These are phyloP conservation scores for Drosophila sordidula DNA, from an alignment of 2,888 invertebrate genomes.

Conservation along the genomic window DNA sequence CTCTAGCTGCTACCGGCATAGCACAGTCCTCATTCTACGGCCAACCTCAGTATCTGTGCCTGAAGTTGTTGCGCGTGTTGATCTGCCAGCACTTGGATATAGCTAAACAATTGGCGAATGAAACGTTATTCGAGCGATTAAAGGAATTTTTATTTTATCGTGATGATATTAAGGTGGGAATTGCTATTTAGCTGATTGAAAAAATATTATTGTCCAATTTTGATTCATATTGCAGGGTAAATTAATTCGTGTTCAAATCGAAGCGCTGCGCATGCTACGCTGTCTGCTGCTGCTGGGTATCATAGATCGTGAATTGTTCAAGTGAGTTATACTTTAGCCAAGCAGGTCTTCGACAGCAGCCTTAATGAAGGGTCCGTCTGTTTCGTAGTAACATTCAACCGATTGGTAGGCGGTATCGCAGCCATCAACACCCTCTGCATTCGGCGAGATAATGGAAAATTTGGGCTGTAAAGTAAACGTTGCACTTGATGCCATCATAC, in stretches of 20 bases:
- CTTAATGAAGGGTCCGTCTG: constrained; percentile 66
- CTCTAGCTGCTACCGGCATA: constrained; percentile 44
- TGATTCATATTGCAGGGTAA: constrained; percentile 68
- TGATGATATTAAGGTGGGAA: constrained; percentile 80
- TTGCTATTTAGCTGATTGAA: not conserved
- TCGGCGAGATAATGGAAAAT: not conserved
- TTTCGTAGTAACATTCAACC: constrained; percentile 78
- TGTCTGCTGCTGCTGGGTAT: constrained; percentile 77
- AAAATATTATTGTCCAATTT: constrained; percentile 10
- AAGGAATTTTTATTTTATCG: constrained; percentile 81
- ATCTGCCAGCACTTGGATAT: constrained; percentile 86
- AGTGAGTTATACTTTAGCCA: constrained; percentile 72
- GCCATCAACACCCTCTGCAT: constrained; percentile 80
- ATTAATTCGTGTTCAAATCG: constrained; percentile 87
- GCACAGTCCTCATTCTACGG: constrained; percentile 86
- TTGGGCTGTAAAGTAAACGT: not conserved
- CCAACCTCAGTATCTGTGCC: constrained; percentile 89
- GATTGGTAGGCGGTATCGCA: constrained; percentile 83
- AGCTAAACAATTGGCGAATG: constrained; percentile 70
- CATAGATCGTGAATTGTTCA: constrained; percentile 76
- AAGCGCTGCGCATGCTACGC: constrained; percentile 85
- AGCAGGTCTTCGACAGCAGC: constrained; percentile 31
- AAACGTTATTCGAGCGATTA: constrained; percentile 68
- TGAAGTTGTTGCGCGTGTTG: constrained; percentile 91
- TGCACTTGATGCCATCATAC: not conserved